Evolutionary conservation across 2,888 invertebrate genomes (phyloP).

Genomic region (Ectemnius continuus): DNA sequence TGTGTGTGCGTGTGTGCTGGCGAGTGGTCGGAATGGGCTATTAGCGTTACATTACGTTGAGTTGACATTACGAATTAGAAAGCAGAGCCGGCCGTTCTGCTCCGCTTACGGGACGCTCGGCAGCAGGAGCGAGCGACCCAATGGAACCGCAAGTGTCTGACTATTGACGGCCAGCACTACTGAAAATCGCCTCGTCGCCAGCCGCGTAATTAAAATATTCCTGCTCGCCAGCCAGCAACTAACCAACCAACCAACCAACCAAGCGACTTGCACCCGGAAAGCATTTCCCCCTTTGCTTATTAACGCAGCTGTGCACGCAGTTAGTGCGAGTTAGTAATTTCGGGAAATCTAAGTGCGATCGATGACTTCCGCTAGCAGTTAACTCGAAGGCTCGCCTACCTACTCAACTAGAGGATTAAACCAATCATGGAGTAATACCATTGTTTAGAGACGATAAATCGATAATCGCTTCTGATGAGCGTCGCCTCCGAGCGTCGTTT

Average conservation of each 20-base stretch:
- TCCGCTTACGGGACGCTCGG: constrained; percentile 40
- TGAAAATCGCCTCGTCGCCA: constrained; percentile 23
- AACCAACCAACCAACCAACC: no score
- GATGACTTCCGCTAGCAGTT: constrained; percentile 34
- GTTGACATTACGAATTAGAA: constrained; percentile 63
- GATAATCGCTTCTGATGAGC: no score
- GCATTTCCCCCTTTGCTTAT: not conserved
- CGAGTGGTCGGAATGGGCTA: constrained; percentile 54
- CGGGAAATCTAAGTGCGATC: constrained; percentile 20
- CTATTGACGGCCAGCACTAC: constrained; percentile 24
- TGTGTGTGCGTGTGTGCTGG: no score
- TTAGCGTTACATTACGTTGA: constrained; percentile 49
- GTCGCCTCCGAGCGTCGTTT: no score
- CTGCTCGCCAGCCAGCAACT: constrained; percentile 17
- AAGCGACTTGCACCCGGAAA: not conserved
- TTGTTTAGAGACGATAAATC: no score
- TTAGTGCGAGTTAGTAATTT: constrained; percentile 3
- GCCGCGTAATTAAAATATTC: constrained; percentile 47
- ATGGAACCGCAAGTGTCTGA: constrained; percentile 13
- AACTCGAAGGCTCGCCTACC: no score
- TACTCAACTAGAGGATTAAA: no score
- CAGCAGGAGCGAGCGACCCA: not conserved
- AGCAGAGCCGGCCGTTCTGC: constrained; percentile 63
- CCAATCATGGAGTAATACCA: no score
- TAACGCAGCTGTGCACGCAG: not conserved